Percentiles rank a stretch among this genome's conserved stretches.
These are phyloP conservation scores for Galendromus occidentalis DNA, from an alignment of 1,140 invertebrate genomes.

Conservation along the genomic window DNA sequence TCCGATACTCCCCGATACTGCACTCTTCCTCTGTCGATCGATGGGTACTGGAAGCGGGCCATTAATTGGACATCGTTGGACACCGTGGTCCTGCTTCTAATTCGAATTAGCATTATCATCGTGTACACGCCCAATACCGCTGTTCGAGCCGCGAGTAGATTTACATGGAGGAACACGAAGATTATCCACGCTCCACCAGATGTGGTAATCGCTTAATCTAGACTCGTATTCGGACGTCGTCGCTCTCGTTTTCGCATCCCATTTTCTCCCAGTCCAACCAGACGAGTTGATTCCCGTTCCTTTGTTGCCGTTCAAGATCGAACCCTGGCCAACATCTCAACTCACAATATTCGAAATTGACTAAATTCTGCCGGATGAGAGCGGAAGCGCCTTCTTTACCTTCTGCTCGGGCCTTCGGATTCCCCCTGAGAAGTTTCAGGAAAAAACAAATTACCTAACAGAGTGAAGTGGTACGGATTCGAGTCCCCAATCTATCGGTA, in stretches of 20 bases:
- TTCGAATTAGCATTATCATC: constrained; percentile 7
- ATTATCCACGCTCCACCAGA: constrained; percentile 9
- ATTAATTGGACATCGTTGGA: constrained; percentile 5
- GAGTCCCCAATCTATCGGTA: too few species aligned
- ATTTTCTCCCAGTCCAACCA: background rate
- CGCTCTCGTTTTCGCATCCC: background rate
- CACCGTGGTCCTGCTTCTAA: background rate
- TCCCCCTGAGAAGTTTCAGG: too few species aligned
- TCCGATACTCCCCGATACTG: too few species aligned
- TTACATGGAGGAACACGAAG: background rate
- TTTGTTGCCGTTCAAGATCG: too few species aligned
- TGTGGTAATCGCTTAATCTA: constrained; percentile 4
- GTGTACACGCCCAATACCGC: background rate
- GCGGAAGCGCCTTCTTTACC: too few species aligned
- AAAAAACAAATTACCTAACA: too few species aligned
- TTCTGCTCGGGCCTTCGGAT: too few species aligned
- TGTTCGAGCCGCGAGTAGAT: background rate
- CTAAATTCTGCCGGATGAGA: too few species aligned
- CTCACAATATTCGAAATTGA: too few species aligned
- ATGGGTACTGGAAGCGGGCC: background rate
- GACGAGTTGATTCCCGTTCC: background rate
- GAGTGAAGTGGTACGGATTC: too few species aligned
- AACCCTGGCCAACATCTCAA: too few species aligned
- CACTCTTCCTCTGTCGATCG: too few species aligned
- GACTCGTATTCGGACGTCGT: background rate